Conservation (phyloP, 2,113 vertebrate species). For the Carassius auratus region DNA sequence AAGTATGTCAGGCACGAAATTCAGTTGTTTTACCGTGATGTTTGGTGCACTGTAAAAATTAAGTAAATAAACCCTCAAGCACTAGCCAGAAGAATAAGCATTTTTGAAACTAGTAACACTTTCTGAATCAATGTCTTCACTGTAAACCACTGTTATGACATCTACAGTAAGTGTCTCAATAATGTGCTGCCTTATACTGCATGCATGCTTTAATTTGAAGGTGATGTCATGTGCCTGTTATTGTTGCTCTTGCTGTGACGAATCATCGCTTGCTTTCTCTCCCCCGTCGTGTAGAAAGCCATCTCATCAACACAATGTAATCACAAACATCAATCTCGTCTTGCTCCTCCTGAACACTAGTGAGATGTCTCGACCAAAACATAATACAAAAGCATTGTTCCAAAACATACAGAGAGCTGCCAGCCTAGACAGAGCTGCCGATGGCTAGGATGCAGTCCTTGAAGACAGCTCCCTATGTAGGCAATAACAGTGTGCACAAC, state of each 20-base stretch:
- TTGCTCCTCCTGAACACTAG: conserved; percentile 32
- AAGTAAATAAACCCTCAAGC: not conserved
- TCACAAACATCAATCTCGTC: conserved; percentile 55
- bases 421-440: not conserved
- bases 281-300: conserved; percentile 34
- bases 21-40: not conserved
- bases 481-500: not conserved
- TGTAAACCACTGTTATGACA: conserved; percentile 30
- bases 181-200: conserved; percentile 6
- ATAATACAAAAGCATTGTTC: conserved; percentile 19
- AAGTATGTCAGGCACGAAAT: not conserved
- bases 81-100: not conserved
- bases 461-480: not conserved
- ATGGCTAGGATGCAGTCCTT: not conserved
- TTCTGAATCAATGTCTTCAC: not conserved
- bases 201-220: conserved; percentile 14
- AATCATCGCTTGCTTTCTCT: conserved; percentile 19
- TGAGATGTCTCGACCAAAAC: conserved; percentile 5
- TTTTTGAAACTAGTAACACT: not conserved
- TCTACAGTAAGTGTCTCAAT: conserved; percentile 25
- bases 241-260: conserved; percentile 31
- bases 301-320: conserved; percentile 46
- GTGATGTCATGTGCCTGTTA: conserved; percentile 46
- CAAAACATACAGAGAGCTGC: not conserved
- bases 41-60: not conserved